phyloP scores from a whole-genome alignment of 2,797 vertebrate species.

The Bovichtus variegatus region DNA sequence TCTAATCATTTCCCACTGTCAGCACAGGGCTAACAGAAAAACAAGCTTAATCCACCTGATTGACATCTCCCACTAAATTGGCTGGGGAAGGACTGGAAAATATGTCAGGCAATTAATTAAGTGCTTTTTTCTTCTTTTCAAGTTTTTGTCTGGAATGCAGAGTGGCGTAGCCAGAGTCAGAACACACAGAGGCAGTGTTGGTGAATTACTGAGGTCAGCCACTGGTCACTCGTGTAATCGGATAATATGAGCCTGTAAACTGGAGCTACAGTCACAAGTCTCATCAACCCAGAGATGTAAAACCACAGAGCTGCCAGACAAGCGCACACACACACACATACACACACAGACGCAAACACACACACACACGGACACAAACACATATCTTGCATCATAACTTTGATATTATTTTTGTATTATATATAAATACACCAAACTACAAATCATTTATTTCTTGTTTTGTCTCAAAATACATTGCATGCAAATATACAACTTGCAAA shows the following conservation, averaged over 20 bases:
- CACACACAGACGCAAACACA: neutral
- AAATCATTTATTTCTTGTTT: neutral
- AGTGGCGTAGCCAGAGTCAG: conserved; percentile 4
- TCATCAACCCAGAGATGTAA: conserved; percentile 14
- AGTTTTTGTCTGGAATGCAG: conserved; percentile 67
- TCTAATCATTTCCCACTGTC: conserved; percentile 80
- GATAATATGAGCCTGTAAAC: conserved; percentile 35
- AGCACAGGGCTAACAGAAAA: conserved; percentile 68
- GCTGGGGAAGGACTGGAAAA: conserved; percentile 66
- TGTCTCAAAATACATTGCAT: neutral
- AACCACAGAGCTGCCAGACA: neutral
- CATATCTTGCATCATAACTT: too few relatives aligned
- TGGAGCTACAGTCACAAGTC: conserved; percentile 20
- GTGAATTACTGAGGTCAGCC: conserved; percentile 46
- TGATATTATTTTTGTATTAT: too few relatives aligned
- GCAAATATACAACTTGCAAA: neutral
- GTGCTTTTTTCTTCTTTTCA: conserved; percentile 61
- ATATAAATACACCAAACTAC: too few relatives aligned
- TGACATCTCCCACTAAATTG: conserved; percentile 72
- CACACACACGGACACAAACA: neutral
- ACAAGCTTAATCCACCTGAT: conserved; percentile 79
- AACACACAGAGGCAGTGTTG: conserved; percentile 19
- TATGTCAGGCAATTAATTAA: conserved; percentile 77
- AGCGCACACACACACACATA: too few relatives aligned
- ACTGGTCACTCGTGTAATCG: conserved; percentile 60